Percentiles rank a stretch among this genome's conserved stretches.
Evolutionary conservation across 2,888 invertebrate species (phyloP).

Genomic region (Phytoseiulus persimilis): DNA sequence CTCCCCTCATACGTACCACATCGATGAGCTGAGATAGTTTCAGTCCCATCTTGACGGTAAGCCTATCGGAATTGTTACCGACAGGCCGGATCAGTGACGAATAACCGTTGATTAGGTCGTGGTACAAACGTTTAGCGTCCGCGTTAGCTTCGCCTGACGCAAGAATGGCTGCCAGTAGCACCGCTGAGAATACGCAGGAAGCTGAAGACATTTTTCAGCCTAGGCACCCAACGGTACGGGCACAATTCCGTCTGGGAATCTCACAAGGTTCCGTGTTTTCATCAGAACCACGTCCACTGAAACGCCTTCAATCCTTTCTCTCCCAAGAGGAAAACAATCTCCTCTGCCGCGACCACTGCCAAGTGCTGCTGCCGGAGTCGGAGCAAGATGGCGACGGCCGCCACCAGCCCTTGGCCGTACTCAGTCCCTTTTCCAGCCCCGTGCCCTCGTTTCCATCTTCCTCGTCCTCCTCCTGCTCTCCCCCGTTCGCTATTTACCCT

Average conservation of each 20-base stretch:
- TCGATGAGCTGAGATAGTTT: constrained; percentile 83
- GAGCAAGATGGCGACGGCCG: not conserved
- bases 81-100: constrained; percentile 91
- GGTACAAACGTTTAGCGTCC: constrained; percentile 89
- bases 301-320: not conserved
- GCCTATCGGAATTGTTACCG: constrained; percentile 79
- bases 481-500: not conserved
- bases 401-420: not conserved
- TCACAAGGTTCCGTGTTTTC: not conserved
- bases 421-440: not conserved
- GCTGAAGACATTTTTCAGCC: not conserved
- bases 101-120: constrained; percentile 84
- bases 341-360: not conserved
- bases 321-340: not conserved
- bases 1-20: constrained; percentile 48
- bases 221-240: not conserved
- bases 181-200: not conserved
- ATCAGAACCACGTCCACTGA: not conserved
- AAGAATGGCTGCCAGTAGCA: constrained; percentile 42
- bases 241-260: not conserved
- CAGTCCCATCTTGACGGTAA: constrained; percentile 81
- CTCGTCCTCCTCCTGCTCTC: not conserved
- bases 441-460: not conserved
- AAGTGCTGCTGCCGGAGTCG: not conserved
- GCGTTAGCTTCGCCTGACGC: constrained; percentile 63